Conservation (phyloP, 2,888 invertebrate genomes). For the Clitarchus hookeri region DNA sequence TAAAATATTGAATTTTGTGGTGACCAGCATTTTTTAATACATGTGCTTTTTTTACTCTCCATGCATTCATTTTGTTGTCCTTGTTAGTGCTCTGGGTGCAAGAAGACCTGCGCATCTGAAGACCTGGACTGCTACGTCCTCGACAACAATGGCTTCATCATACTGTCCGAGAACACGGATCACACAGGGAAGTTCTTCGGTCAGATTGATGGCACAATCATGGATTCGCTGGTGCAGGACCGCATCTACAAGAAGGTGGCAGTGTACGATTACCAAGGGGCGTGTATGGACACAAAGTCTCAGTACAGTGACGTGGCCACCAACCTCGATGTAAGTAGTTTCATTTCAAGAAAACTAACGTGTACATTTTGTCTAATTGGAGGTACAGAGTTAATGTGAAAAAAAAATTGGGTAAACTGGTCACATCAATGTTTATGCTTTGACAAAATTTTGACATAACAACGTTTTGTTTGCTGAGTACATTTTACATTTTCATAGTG, state of each 20-base stretch:
- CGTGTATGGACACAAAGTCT: constrained; percentile 61
- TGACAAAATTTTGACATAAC: too few relatives aligned
- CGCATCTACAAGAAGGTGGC: constrained; percentile 86
- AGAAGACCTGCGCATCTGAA: constrained; percentile 84
- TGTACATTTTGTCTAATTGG: too few relatives aligned
- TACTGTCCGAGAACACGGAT: constrained; percentile 82
- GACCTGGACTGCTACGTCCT: constrained; percentile 90
- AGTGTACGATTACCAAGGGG: constrained; percentile 87
- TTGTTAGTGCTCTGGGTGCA: constrained; percentile 60
- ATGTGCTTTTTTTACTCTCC: too few relatives aligned
- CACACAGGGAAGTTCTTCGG: constrained; percentile 94
- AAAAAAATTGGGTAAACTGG: too few relatives aligned
- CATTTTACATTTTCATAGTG: too few relatives aligned
- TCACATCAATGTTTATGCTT: too few relatives aligned
- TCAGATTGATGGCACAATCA: constrained; percentile 90
- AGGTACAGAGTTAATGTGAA: too few relatives aligned
- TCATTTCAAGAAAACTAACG: too few relatives aligned
- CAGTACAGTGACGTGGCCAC: constrained; percentile 62
- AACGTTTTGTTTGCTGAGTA: too few relatives aligned
- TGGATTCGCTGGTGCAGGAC: constrained; percentile 90
- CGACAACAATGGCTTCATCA: constrained; percentile 93
- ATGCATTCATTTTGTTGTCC: neutral
- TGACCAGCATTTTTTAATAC: too few relatives aligned
- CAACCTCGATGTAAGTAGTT: constrained; percentile 56
- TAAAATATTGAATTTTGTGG: too few relatives aligned